These are phyloP conservation scores for Heteromormyrus szaboi DNA, from an alignment of 2,797 vertebrate genomes.

Conservation along the genomic window DNA sequence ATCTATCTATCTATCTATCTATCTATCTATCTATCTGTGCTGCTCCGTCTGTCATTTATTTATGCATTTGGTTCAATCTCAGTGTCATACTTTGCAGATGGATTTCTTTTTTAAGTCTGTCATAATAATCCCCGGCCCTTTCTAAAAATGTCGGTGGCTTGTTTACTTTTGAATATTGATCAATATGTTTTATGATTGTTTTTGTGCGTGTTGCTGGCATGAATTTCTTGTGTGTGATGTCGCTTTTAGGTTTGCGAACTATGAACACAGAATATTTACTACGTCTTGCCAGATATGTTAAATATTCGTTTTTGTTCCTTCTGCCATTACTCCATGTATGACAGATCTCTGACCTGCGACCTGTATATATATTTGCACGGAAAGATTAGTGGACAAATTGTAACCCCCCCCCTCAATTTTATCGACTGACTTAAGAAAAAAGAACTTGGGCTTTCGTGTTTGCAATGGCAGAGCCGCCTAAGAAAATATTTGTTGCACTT, in stretches of 20 bases:
- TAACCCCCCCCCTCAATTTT: slow-evolving; percentile 20
- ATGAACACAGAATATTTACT: background rate
- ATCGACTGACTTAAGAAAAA: slow-evolving; percentile 34
- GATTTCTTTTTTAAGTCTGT: background rate
- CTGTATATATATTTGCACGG: slow-evolving; percentile 23
- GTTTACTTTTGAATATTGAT: background rate
- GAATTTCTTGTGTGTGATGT: background rate
- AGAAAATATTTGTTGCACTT: slow-evolving; percentile 59
- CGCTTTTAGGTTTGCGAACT: background rate
- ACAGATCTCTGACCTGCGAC: slow-evolving; percentile 15
- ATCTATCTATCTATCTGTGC: background rate
- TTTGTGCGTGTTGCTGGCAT: background rate
- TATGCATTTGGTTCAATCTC: background rate
- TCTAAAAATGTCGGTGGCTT: background rate
- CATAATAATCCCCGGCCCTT: background rate
- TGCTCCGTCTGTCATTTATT: background rate
- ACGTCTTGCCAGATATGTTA: background rate
- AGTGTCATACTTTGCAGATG: background rate
- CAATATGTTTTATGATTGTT: background rate
- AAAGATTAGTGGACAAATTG: slow-evolving; percentile 27
- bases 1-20: background rate
- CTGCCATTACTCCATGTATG: slow-evolving; percentile 9
- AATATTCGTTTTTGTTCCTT: background rate
- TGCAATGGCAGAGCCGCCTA: slow-evolving; percentile 43
- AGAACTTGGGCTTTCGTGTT: slow-evolving; percentile 39